Base-by-base conservation (phyloP, 2,113 vertebrate genomes). In the Phalacrocorax brasilianus region DNA sequence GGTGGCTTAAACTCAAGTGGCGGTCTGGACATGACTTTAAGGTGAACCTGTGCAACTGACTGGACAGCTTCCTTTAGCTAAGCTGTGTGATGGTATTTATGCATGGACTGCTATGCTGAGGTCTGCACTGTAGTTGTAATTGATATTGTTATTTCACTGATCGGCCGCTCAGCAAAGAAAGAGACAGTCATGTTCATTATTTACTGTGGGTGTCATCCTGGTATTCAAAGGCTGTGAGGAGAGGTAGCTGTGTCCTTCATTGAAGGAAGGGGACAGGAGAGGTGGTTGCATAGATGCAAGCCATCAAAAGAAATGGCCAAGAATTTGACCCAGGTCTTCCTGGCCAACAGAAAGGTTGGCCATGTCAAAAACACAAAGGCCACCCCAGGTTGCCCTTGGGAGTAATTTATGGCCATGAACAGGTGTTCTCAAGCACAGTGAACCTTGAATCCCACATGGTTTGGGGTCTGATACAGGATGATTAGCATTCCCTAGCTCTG, bases 401-500 rank as follows among this genome's bases (percentile, higher is more conserved):
- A 93, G 32, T 80, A 6, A 38, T 93, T 92, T 81, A 47, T 32
- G 33, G 50, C 52, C 65, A 23, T 35, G 59, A 96, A 26, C 65
- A 92, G 56, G 72, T 78, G 33, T 81, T 92, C 27, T 85, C 61
- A 86, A 33, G 30, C 10, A 61, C 77, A 58, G 59, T 56, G 32
- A 85, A 81, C 67, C 47, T 92, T 84, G 76, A 92, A 52, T 86
- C 61, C 56, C 0, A 0, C 53, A 5, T 72, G 27, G 20, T 14
- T 84, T 91, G 40, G 70, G 67, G 70, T 82, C 70, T 85, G 74
- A 79, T 53, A 53, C 26, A 55, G 74, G 70, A 47, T 91, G 58
- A 93, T 96, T 96, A 92, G 13, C 58, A 79, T 96, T 95, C 74
- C 53, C 30, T 45, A 76, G 56, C 56, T 85, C 73, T 55, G 35